Conservation (phyloP, 2,888 invertebrate genomes). For the Suillia variegata region DNA sequence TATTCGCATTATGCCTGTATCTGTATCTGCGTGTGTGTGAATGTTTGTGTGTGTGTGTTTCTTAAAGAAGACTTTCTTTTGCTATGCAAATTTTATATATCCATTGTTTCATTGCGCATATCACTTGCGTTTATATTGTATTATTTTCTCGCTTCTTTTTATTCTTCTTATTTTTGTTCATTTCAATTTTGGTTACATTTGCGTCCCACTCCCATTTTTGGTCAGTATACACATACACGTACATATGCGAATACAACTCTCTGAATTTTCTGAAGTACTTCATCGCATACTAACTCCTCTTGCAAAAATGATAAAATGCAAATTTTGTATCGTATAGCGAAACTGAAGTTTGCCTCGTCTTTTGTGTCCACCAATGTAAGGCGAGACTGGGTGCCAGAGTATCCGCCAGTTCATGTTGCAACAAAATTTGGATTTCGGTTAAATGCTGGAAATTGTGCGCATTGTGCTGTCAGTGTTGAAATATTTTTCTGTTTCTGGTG, state of each 20-base stretch:
- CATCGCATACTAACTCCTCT: background rate
- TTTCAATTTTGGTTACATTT: background rate
- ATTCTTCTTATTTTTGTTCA: too few relatives aligned
- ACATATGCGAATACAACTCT: background rate
- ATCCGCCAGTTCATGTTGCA: background rate
- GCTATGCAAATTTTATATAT: slow-evolving; percentile 10
- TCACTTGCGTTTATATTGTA: too few relatives aligned
- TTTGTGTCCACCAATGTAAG: too few relatives aligned
- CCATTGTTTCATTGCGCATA: slow-evolving; percentile 9
- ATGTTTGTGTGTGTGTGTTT: background rate
- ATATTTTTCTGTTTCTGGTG: too few relatives aligned
- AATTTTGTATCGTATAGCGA: background rate
- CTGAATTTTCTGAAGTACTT: background rate
- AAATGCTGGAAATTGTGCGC: background rate
- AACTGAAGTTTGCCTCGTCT: background rate
- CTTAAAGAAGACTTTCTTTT: slow-evolving; percentile 12
- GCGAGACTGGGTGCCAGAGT: too few relatives aligned
- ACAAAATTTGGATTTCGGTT: background rate
- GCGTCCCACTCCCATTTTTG: slow-evolving; percentile 9
- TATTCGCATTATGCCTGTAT: background rate
- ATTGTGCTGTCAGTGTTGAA: background rate
- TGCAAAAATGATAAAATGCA: slow-evolving; percentile 3
- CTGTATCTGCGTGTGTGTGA: background rate
- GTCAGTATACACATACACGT: background rate
- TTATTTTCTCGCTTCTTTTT: too few relatives aligned